Evolutionary conservation across 1,140 invertebrate genomes (phyloP).

Genomic region (Acromyrmex echinatior): DNA sequence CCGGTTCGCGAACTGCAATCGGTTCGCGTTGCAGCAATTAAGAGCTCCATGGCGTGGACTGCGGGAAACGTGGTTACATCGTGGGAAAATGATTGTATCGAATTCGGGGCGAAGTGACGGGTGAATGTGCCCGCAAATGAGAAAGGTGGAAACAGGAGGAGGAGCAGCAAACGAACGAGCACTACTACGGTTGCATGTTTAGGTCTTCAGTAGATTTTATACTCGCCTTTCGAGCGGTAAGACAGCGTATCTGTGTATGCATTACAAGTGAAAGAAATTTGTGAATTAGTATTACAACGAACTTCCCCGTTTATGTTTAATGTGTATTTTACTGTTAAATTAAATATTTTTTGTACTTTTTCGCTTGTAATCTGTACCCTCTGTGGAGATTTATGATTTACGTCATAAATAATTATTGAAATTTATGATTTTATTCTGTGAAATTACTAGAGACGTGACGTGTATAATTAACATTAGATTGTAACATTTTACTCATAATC

Average conservation of each 20-base stretch:
- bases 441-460: not conserved
- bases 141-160: not conserved
- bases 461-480: not conserved
- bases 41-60: slow-evolving; percentile 57
- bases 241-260: slow-evolving; percentile 85
- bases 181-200: slow-evolving; percentile 62
- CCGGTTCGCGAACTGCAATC: slow-evolving; percentile 70
- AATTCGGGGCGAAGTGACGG: slow-evolving; percentile 34
- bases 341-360: not conserved
- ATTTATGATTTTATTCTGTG: not conserved
- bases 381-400: not conserved
- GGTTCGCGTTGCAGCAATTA: slow-evolving; percentile 70
- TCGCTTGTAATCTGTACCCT: not conserved
- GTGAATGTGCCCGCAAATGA: slow-evolving; percentile 51
- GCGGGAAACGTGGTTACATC: slow-evolving; percentile 62
- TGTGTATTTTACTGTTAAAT: not conserved
- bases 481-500: not conserved
- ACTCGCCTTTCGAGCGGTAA: slow-evolving; percentile 85
- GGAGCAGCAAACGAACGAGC: slow-evolving; percentile 18
- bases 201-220: slow-evolving; percentile 73
- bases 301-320: not conserved
- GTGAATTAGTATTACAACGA: slow-evolving; percentile 81
- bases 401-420: not conserved
- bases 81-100: slow-evolving; percentile 50
- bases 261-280: slow-evolving; percentile 82